Conservation (phyloP, 2,113 vertebrate species). For the Psammodynastes pulverulentus region DNA sequence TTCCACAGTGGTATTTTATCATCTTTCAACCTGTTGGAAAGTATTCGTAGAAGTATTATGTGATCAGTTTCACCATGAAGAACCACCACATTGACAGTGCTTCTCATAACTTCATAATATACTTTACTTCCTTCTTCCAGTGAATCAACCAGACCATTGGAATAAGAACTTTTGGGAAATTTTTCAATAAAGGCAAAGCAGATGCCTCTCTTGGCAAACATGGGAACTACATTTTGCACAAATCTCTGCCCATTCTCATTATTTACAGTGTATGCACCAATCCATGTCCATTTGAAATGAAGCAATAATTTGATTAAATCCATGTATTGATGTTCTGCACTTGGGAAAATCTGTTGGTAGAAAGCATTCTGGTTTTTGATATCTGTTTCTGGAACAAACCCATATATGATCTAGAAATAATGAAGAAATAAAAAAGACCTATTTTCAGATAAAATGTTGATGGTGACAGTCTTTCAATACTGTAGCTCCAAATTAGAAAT, state of each 20-base stretch:
- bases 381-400: neutral
- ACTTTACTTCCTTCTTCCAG: neutral
- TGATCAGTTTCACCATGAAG: neutral
- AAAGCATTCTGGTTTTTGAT: neutral
- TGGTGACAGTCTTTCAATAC: neutral
- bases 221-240: neutral
- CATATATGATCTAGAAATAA: neutral
- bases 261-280: neutral
- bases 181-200: neutral
- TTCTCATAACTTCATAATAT: neutral
- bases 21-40: neutral
- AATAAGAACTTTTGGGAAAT: neutral
- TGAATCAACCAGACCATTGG: neutral
- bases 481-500: neutral
- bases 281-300: neutral
- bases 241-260: neutral
- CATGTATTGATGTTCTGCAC: neutral
- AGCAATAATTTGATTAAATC: neutral
- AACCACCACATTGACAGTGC: neutral
- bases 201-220: neutral
- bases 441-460: neutral
- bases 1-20: neutral
- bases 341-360: neutral
- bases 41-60: neutral
- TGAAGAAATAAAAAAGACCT: neutral